These are phyloP conservation scores for Leuciscus idus DNA, from an alignment of 2,113 vertebrate genomes.

Conservation along the genomic window DNA sequence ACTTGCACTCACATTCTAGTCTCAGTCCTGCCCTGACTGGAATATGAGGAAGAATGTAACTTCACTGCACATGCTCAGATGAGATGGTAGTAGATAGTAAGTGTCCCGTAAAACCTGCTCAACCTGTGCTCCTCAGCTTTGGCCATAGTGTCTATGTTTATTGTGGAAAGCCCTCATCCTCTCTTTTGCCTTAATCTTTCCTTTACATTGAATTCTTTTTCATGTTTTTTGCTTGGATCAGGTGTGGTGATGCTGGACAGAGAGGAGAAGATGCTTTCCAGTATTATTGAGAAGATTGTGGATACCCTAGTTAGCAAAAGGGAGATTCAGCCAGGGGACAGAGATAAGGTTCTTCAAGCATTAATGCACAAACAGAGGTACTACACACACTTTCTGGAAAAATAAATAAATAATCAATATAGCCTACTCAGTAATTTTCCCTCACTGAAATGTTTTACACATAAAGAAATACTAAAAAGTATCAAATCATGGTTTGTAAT, in stretches of 20 bases:
- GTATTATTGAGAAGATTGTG: constrained; percentile 79
- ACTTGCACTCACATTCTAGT: too few species aligned
- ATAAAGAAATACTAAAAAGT: too few species aligned
- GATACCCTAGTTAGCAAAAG: constrained; percentile 81
- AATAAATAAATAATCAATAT: not conserved
- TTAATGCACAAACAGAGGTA: constrained; percentile 87
- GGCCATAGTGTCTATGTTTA: not conserved
- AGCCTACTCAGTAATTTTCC: not conserved
- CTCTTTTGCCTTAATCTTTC: not conserved
- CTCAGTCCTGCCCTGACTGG: not conserved
- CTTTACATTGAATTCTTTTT: not conserved
- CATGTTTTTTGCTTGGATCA: constrained; percentile 54
- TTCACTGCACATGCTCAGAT: not conserved
- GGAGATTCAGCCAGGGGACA: constrained; percentile 78
- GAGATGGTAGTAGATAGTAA: not conserved
- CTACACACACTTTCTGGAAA: not conserved
- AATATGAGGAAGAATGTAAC: constrained; percentile 36
- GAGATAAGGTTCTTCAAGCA: constrained; percentile 74
- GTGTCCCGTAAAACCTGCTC: not conserved
- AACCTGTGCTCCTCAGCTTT: not conserved
- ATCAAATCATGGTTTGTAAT: not conserved
- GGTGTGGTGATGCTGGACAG: constrained; percentile 82
- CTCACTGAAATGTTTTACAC: not conserved
- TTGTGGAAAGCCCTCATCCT: not conserved
- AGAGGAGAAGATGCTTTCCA: constrained; percentile 75